phyloP scores from a whole-genome alignment of 1,140 invertebrate species.

The Agrilus planipennis region DNA sequence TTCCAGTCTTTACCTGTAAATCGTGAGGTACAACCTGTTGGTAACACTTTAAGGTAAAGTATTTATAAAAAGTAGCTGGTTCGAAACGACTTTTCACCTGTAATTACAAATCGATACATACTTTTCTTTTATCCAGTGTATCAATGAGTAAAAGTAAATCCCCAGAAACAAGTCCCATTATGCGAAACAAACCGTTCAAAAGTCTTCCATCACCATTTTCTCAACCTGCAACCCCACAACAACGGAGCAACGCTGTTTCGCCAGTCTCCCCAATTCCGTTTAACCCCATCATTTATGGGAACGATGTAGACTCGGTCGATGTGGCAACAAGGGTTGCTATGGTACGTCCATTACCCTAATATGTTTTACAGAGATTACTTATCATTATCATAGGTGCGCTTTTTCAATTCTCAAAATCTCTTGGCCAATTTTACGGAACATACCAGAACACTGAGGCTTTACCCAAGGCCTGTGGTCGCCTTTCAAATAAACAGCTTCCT shows the following conservation, averaged over 20 bases:
- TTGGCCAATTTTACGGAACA: slow-evolving; percentile 97
- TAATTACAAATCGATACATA: too few species aligned
- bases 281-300: slow-evolving; percentile 89
- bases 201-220: too few species aligned
- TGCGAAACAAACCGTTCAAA: too few species aligned
- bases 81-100: too few species aligned
- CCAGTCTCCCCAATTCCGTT: slow-evolving; percentile 31
- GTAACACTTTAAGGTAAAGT: too few species aligned
- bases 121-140: too few species aligned
- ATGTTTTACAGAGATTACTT: background rate
- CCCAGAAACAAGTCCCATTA: slow-evolving; percentile 22
- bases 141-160: too few species aligned
- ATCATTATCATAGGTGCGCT: slow-evolving; percentile 60
- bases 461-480: slow-evolving; percentile 95
- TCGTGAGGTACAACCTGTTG: too few species aligned
- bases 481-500: slow-evolving; percentile 98
- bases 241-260: slow-evolving; percentile 14
- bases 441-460: slow-evolving; percentile 88
- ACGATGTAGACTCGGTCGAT: slow-evolving; percentile 96
- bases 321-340: slow-evolving; percentile 97
- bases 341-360: slow-evolving; percentile 45
- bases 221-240: slow-evolving; percentile 17
- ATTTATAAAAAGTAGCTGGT: too few species aligned
- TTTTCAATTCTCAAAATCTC: slow-evolving; percentile 96
- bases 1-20: too few species aligned